Evolutionary conservation across 2,888 invertebrate genomes (phyloP).

Genomic region (Dusona sp.): DNA sequence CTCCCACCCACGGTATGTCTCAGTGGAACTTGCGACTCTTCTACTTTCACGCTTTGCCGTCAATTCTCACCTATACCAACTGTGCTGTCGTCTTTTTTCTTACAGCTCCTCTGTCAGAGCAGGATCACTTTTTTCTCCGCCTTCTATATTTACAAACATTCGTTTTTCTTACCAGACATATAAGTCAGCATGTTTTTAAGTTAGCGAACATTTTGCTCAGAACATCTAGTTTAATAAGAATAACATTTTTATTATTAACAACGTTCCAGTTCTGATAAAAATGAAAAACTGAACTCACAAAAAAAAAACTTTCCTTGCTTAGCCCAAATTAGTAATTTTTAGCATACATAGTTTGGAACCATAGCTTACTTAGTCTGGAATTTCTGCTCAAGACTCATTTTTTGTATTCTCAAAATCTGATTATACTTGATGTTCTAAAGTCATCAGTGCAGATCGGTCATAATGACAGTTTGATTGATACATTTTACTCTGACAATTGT

Average conservation of each 20-base stretch:
- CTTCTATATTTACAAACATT: slow-evolving; percentile 14
- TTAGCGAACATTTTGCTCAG: neutral
- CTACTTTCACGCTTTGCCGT: slow-evolving; percentile 55
- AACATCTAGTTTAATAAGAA: neutral
- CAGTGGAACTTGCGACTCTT: slow-evolving; percentile 52
- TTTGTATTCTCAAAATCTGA: neutral
- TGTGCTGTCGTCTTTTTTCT: slow-evolving; percentile 52
- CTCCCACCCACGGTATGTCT: slow-evolving; percentile 5
- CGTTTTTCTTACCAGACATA: slow-evolving; percentile 31
- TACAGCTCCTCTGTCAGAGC: slow-evolving; percentile 45
- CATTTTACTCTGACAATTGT: neutral
- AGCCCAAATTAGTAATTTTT: neutral
- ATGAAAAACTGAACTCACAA: neutral
- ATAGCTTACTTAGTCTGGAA: neutral
- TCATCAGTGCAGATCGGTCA: neutral
- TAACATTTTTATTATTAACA: neutral
- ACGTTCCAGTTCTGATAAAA: neutral
- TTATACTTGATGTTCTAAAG: neutral
- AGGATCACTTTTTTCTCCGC: slow-evolving; percentile 53
- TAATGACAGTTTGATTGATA: neutral
- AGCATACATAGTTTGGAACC: neutral
- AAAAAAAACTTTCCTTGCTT: no score
- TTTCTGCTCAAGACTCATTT: neutral
- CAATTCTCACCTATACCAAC: slow-evolving; percentile 19
- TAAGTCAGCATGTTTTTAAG: slow-evolving; percentile 19